Conservation (phyloP, 2,888 invertebrate species). For the Chymomyza fuscimana region DNA sequence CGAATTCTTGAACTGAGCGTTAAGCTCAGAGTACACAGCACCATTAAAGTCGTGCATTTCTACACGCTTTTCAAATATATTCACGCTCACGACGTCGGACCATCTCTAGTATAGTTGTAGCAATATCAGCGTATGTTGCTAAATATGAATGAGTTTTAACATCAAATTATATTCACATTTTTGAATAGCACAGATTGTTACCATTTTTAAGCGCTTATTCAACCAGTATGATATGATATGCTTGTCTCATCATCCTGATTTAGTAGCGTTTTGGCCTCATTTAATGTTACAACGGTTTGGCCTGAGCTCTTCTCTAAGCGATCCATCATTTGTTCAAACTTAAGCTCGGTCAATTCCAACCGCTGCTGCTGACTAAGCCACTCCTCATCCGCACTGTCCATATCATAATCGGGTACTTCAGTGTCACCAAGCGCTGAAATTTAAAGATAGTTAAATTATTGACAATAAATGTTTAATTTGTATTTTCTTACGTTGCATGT, state of each 20-base stretch:
- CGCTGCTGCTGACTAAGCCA: conserved; percentile 92
- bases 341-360: conserved; percentile 88
- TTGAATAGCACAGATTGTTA: conserved; percentile 67
- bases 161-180: neutral
- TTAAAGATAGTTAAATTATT: conserved; percentile 2
- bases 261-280: conserved; percentile 96
- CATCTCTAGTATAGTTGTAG: conserved; percentile 94
- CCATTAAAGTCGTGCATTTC: conserved; percentile 96
- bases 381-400: conserved; percentile 98
- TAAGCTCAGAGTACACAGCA: conserved; percentile 87
- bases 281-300: conserved; percentile 95
- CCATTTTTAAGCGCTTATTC: conserved; percentile 95
- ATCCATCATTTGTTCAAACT: conserved; percentile 99
- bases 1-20: conserved; percentile 77
- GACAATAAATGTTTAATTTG: neutral
- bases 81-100: conserved; percentile 94
- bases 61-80: conserved; percentile 94
- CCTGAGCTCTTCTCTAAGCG: conserved; percentile 97
- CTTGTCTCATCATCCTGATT: conserved; percentile 97
- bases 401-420: conserved; percentile 99
- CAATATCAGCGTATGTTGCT: conserved; percentile 94
- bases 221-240: conserved; percentile 99
- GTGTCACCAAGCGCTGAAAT: conserved; percentile 94
- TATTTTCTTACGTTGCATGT: conserved; percentile 92
- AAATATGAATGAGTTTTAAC: conserved; percentile 46